A percentile compares a stretch with the other conserved stretches of the same genome.
These are phyloP conservation scores for Drosophila setosimentum DNA, from an alignment of 2,888 invertebrate genomes.

Conservation along the genomic window DNA sequence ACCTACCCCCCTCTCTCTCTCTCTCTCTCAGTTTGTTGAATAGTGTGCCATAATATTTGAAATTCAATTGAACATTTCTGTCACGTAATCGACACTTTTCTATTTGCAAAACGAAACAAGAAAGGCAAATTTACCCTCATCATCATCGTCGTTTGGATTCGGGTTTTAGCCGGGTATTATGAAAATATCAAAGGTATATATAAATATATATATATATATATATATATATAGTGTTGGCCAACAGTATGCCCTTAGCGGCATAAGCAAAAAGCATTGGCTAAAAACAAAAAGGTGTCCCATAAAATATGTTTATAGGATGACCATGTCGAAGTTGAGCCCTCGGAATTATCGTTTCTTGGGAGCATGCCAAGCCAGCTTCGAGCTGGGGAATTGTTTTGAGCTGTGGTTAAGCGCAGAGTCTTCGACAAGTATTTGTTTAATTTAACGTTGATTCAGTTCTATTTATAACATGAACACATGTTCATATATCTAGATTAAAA, in stretches of 20 bases:
- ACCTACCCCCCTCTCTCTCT: neutral
- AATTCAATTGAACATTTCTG: conserved; percentile 80
- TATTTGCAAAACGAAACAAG: conserved; percentile 62
- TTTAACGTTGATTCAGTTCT: conserved; percentile 15
- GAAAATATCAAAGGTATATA: conserved; percentile 59
- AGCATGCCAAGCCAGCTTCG: neutral
- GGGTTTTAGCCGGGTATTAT: conserved; percentile 38
- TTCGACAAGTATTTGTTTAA: conserved; percentile 1
- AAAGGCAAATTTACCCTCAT: conserved; percentile 69
- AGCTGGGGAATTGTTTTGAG: conserved; percentile 3
- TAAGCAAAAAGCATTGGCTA: conserved; percentile 60
- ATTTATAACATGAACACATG: conserved; percentile 28
- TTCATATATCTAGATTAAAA: neutral
- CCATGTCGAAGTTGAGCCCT: conserved; percentile 6
- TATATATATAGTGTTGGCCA: conserved; percentile 22
- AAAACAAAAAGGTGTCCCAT: conserved; percentile 61
- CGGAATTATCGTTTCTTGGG: neutral
- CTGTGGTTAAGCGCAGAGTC: neutral
- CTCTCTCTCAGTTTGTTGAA: conserved; percentile 24
- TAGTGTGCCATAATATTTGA: conserved; percentile 65
- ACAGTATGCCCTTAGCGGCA: conserved; percentile 58
- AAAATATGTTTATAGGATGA: conserved; percentile 61
- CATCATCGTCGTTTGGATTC: conserved; percentile 39
- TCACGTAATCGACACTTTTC: conserved; percentile 79
- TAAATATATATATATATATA: neutral